Evolutionary conservation across 2,113 vertebrate species (phyloP).

Genomic region (Rhinichthys klamathensis): DNA sequence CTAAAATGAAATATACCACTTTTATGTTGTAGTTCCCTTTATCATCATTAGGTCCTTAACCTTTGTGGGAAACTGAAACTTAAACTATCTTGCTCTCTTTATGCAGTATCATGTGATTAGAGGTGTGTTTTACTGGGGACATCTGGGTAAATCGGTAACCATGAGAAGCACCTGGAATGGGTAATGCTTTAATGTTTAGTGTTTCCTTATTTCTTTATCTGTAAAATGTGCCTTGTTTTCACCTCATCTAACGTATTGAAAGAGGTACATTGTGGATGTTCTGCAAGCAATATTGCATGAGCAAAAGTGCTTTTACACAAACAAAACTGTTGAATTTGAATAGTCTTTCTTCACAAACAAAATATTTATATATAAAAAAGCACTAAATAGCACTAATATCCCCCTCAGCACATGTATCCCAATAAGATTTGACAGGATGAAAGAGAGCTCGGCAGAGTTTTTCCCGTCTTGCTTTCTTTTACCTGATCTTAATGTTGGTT

Average conservation of each 20-base stretch:
- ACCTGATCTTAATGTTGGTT: constrained; percentile 1
- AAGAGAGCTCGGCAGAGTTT: background rate
- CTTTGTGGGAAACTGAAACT: constrained; percentile 20
- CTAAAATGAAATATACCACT: background rate
- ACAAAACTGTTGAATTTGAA: background rate
- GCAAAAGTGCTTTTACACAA: background rate
- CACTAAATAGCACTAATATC: background rate
- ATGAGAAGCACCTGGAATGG: background rate
- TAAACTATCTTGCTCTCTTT: background rate
- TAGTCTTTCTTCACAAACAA: background rate
- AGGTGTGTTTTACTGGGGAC: background rate
- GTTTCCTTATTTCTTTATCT: background rate
- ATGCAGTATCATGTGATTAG: background rate
- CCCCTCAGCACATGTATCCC: background rate
- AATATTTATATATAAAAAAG: background rate
- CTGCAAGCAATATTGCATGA: background rate
- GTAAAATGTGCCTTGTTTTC: background rate
- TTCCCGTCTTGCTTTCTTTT: background rate
- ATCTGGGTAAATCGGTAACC: constrained; percentile 29
- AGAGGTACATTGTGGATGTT: background rate
- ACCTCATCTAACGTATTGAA: background rate
- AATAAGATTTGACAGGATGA: background rate
- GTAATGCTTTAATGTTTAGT: background rate
- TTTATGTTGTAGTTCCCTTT: background rate
- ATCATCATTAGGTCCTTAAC: background rate